A percentile compares a stretch with the other conserved stretches of the same genome.
phyloP scores from a whole-genome alignment of 2,797 vertebrate genomes.

The Fringilla coelebs region DNA sequence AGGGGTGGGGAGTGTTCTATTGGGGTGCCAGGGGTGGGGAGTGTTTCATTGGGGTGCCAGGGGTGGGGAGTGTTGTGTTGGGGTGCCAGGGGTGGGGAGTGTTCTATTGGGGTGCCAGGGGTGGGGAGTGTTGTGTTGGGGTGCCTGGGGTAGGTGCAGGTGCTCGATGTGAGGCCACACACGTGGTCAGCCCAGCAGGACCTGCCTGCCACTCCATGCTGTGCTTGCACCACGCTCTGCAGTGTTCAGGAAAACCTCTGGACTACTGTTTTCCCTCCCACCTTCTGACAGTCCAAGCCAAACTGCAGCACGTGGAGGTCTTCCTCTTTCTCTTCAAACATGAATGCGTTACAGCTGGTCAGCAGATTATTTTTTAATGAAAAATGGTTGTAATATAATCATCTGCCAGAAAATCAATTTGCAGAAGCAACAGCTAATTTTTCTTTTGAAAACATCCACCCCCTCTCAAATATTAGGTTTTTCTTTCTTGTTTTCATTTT shows the following conservation, averaged over 20 bases:
- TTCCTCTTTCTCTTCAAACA: neutral
- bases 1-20: neutral
- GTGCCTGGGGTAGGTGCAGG: neutral
- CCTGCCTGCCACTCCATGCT: fast-evolving
- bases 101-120: too few relatives aligned
- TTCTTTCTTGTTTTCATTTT: neutral
- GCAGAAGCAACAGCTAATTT: slow-evolving; percentile 48
- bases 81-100: neutral
- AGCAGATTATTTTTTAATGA: slow-evolving; percentile 36
- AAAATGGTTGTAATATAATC: slow-evolving; percentile 25
- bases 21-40: neutral
- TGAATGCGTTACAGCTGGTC: slow-evolving; percentile 3
- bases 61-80: neutral
- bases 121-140: fast-evolving
- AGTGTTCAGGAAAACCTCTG: neutral
- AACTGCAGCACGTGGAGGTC: neutral
- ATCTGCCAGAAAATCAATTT: slow-evolving; percentile 46
- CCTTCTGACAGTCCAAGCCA: neutral
- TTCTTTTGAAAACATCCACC: slow-evolving; percentile 3
- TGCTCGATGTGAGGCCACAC: neutral
- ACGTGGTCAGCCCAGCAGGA: neutral
- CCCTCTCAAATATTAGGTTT: neutral
- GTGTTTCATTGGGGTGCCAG: neutral
- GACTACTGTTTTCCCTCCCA: neutral
- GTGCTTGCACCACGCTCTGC: neutral